Evolutionary conservation across 2,888 invertebrate species (phyloP).

Genomic region (Portevinia maculata): DNA sequence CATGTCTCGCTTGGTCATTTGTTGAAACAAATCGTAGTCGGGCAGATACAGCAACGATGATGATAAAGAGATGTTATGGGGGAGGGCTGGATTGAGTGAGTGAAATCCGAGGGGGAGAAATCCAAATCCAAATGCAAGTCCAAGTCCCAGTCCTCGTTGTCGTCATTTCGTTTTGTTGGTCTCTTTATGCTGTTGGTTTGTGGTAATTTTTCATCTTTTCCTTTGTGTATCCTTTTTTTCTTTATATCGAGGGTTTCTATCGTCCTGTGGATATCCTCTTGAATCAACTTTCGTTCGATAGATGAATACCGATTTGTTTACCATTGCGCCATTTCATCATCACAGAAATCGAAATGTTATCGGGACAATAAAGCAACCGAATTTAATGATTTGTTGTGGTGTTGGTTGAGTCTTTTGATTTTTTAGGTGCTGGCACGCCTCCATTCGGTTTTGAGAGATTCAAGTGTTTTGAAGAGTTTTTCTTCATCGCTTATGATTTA

Average conservation of each 20-base stretch:
- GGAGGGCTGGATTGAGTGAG: constrained; percentile 28
- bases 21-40: constrained; percentile 59
- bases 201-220: constrained; percentile 31
- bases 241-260: not conserved
- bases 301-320: constrained; percentile 38
- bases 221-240: constrained; percentile 37
- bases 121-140: too few species aligned
- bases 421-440: constrained; percentile 65
- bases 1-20: constrained; percentile 69
- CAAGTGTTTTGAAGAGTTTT: constrained; percentile 52
- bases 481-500: constrained; percentile 61
- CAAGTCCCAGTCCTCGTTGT: constrained; percentile 21
- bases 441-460: constrained; percentile 25
- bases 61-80: constrained; percentile 39
- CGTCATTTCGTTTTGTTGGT: constrained; percentile 1
- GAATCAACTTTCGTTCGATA: constrained; percentile 29
- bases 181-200: constrained; percentile 7
- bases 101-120: constrained; percentile 27
- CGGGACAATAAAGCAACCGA: constrained; percentile 69
- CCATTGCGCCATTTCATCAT: constrained; percentile 56
- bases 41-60: constrained; percentile 1
- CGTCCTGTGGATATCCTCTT: constrained; percentile 42
- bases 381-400: constrained; percentile 71
- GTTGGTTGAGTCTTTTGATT: constrained; percentile 58
- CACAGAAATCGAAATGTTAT: constrained; percentile 63